Conservation (phyloP, 1,140 invertebrate species). For the Drosophila hydei region DNA sequence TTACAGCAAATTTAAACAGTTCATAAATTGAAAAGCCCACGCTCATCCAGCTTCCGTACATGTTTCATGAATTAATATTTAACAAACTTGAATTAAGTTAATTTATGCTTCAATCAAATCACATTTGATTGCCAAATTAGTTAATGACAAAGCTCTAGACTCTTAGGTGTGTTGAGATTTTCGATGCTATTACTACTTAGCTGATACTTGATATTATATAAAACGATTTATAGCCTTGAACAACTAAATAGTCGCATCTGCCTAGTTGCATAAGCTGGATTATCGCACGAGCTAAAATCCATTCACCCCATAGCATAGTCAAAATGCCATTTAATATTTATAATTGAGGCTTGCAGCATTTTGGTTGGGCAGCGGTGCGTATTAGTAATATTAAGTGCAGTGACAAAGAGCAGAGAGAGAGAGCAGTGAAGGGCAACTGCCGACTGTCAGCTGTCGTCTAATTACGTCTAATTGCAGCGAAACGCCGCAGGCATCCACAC, state of each 20-base stretch:
- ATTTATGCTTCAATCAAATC: neutral
- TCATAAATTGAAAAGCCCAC: slow-evolving; percentile 26
- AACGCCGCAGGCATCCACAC: slow-evolving; percentile 22
- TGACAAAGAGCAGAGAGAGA: slow-evolving; percentile 18
- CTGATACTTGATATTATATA: no score
- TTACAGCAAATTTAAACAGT: slow-evolving; percentile 53
- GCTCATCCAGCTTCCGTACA: neutral
- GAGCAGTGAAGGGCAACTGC: slow-evolving; percentile 3
- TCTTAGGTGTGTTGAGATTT: no score
- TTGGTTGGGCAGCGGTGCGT: slow-evolving; percentile 23
- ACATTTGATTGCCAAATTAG: neutral
- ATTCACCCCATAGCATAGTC: neutral
- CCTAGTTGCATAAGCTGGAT: neutral
- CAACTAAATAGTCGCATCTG: no score
- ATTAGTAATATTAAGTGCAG: slow-evolving; percentile 39
- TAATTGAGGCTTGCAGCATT: slow-evolving; percentile 33
- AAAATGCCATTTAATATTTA: slow-evolving; percentile 24
- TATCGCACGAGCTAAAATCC: neutral
- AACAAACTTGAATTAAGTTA: neutral
- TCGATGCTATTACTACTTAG: no score
- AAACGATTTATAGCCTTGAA: no score
- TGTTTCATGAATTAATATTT: neutral
- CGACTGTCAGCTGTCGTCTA: slow-evolving; percentile 22
- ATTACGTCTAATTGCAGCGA: slow-evolving; percentile 45
- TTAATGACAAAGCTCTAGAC: no score